Conservation (phyloP, 1,140 invertebrate genomes). For the Micrasema minimum region DNA sequence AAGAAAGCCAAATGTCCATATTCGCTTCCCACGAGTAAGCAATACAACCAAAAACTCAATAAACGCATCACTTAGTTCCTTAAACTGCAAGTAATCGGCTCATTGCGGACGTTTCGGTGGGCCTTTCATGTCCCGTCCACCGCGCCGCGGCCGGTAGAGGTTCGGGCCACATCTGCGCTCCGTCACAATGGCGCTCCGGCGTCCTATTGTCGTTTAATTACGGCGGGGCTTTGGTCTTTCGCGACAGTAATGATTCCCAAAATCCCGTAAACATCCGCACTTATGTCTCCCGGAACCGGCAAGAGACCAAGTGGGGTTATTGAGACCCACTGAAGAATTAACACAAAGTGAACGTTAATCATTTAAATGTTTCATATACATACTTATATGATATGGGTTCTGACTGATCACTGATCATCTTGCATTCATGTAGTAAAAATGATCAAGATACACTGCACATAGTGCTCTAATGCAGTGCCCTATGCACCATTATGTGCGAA, state of each 20-base stretch:
- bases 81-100: not conserved
- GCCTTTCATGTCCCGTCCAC: no score
- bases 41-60: not conserved
- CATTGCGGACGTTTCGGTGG: slow-evolving; percentile 13
- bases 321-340: not conserved
- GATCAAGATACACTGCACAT: no score
- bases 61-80: not conserved
- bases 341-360: not conserved
- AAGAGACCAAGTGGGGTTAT: not conserved
- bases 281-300: not conserved
- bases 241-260: not conserved
- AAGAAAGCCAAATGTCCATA: no score
- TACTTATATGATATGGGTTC: no score
- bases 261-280: slow-evolving; percentile 5
- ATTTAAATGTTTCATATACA: not conserved
- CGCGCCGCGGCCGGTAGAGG: slow-evolving; percentile 1
- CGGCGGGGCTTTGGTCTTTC: not conserved
- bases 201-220: slow-evolving; percentile 25
- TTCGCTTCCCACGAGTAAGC: no score
- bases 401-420: no score
- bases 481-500: no score
- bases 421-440: no score
- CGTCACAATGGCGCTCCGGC: slow-evolving; percentile 16
- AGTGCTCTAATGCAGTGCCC: no score
- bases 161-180: not conserved